Base-by-base conservation (phyloP, 1,140 invertebrate species). In the Ips nitidus region DNA sequence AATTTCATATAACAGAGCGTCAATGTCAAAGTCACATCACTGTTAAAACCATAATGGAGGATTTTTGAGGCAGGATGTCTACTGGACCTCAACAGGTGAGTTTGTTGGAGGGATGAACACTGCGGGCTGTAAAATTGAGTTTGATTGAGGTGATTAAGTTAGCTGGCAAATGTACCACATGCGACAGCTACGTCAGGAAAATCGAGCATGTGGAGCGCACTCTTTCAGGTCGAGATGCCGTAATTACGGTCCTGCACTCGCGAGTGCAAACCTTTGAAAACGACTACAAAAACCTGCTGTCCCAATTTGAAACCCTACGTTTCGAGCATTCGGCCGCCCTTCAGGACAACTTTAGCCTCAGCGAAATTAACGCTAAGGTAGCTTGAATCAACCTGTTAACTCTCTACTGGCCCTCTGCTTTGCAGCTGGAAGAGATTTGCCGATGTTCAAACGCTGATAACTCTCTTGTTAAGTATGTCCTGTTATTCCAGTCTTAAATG, bases 261-360 rank as follows among this genome's bases (percentile, higher is more conserved):
- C 75, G 36, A 55, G 4, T 55, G 52, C 6, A 55, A 55, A n/a
- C 5, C 5, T n/a, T 7, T 3, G 75, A 76, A 55, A 57, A 71
- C 2, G 66, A 65, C n/a, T 76, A 76, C 52, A 74, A 71, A 69
- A 65, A 72, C 8, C 60, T 60, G 52, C 69, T 75, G n/a, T 59
- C 71, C 47, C 58, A 73, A 37, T 69, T 67, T 6, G 70, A 76
- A 66, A 56, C 69, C 45, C 52, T 75, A 3, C 66, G 75, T 8
- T 69, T 62, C 38, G 69, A 75, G 53, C 74, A 72, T 42, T 62
- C 41, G 3, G 7, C 59, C 1, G 69, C 69, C 7, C 42, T 63
- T 3, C 69, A 52, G 47, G 63, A 64, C 55, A 73, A 71, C 52
- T 71, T 43, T 38, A 67, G 45, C 55, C 56, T 69, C 36, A 62